Percentiles rank a stretch among this genome's conserved stretches.
phyloP scores from a whole-genome alignment of 2,113 vertebrate species.

The Meriones unguiculatus region DNA sequence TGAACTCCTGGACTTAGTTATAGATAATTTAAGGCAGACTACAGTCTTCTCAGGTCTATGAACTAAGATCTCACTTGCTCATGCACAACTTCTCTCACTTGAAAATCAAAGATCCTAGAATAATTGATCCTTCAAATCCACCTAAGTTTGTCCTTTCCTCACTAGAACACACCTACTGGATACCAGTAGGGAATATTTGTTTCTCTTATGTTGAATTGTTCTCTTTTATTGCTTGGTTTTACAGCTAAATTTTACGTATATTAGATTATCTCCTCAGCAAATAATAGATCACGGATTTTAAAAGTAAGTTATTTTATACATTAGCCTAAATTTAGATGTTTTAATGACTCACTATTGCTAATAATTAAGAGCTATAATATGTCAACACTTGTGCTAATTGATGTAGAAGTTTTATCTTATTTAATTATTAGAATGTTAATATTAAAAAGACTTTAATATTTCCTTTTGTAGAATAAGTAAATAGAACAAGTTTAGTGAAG shows the following conservation, averaged over 20 bases:
- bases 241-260: background rate
- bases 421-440: constrained; percentile 9
- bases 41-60: background rate
- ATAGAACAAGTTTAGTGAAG: background rate
- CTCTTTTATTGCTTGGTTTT: background rate
- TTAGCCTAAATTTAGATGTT: background rate
- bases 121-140: background rate
- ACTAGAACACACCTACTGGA: background rate
- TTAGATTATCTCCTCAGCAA: background rate
- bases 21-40: background rate
- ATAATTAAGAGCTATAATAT: background rate
- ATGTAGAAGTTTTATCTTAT: background rate
- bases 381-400: background rate
- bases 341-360: constrained; percentile 12
- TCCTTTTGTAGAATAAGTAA: background rate
- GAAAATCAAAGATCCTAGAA: background rate
- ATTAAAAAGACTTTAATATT: background rate
- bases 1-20: background rate
- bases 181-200: background rate
- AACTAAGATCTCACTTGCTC: background rate
- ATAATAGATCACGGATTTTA: background rate
- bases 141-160: background rate
- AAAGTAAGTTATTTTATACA: constrained; percentile 28
- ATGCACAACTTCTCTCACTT: background rate
- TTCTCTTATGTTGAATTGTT: background rate